Evolutionary conservation across 2,888 invertebrate species (phyloP), one percentile per base, ranked within the genome.

Genomic region (Artemia sinica): DNA sequence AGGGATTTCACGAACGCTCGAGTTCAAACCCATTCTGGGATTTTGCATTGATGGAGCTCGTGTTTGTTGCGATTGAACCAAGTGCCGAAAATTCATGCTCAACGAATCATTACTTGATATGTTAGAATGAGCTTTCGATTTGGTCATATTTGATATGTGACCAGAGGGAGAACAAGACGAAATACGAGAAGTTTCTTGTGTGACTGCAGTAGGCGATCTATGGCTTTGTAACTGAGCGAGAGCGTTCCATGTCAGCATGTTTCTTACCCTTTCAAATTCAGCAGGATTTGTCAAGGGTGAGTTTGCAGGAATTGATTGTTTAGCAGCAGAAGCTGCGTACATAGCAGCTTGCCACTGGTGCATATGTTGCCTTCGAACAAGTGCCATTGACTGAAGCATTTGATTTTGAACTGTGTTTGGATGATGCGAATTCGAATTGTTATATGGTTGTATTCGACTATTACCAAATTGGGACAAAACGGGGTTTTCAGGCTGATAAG

Each of bases 381-480:
- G 63, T n/a, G 63, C 63, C 63, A 58, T 58, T n/a, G 63, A 18
- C n/a, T 58, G 63, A 28, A 58, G 63, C 63, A 58, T 58, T 58
- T 58, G 63, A 58, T 28, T 58, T 28, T 58, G 10, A 8, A 58
- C 14, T n/a, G 63, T 58, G n/a, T 58, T n/a, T 28, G 11, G 63
- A 28, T n/a, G 28, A n/a, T n/a, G 11, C 63, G 63, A 58, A 9
- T 28, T 58, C 1, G 63, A 9, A 58, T 10, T 58, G 28, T n/a
- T 28, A 58, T 18, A 58, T n/a, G 63, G 63, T n/a, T 18, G 28
- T 28, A 58, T 58, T n/a, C 10, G n/a, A 8, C 63, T 28, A 8
- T n/a, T 9, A 58, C 28, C 28, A n/a, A 58, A 28, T 8, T 58
- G 63, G 28, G 63, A 28, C 9, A 58, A 58, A n/a, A 28, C 14